Conservation (phyloP, 2,113 vertebrate species). For the Heterotis niloticus region DNA sequence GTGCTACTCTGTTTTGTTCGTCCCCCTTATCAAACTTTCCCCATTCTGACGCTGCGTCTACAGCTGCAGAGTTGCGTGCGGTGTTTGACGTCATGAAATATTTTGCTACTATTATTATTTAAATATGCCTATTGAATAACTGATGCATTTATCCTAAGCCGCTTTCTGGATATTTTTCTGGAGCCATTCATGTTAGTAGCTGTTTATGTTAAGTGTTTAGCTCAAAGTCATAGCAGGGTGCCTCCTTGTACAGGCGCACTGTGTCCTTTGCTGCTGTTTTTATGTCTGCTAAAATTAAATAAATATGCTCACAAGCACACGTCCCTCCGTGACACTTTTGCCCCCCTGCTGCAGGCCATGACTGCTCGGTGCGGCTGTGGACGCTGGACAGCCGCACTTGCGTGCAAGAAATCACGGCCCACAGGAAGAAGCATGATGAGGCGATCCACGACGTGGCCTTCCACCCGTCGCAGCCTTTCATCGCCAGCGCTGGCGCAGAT, state of each 20-base stretch:
- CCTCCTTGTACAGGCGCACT: too few relatives aligned
- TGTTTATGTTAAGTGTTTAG: too few relatives aligned
- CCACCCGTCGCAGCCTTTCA: slow-evolving; percentile 82
- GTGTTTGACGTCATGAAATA: too few relatives aligned
- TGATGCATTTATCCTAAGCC: too few relatives aligned
- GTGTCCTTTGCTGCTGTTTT: too few relatives aligned
- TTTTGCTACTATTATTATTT: too few relatives aligned
- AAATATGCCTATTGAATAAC: too few relatives aligned
- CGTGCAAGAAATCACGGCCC: slow-evolving; percentile 87
- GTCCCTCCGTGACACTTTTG: background rate
- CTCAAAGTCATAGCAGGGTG: too few relatives aligned
- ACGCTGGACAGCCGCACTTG: slow-evolving; percentile 86
- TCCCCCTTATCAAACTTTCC: background rate
- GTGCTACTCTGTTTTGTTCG: slow-evolving; percentile 36
- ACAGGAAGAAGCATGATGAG: slow-evolving; percentile 89
- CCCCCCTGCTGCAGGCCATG: slow-evolving; percentile 68
- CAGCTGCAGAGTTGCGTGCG: too few relatives aligned
- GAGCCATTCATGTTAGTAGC: too few relatives aligned
- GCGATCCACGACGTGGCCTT: slow-evolving; percentile 89
- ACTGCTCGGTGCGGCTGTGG: slow-evolving; percentile 89
- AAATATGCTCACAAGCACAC: too few relatives aligned
- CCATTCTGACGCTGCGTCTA: background rate
- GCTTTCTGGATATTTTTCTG: background rate
- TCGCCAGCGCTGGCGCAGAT: slow-evolving; percentile 81
- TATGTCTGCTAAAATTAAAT: too few relatives aligned